Evolutionary conservation across 2,888 invertebrate genomes (phyloP), one percentile per base, ranked within the genome.

Genomic region (Spatulosminthurus flaviceps): DNA sequence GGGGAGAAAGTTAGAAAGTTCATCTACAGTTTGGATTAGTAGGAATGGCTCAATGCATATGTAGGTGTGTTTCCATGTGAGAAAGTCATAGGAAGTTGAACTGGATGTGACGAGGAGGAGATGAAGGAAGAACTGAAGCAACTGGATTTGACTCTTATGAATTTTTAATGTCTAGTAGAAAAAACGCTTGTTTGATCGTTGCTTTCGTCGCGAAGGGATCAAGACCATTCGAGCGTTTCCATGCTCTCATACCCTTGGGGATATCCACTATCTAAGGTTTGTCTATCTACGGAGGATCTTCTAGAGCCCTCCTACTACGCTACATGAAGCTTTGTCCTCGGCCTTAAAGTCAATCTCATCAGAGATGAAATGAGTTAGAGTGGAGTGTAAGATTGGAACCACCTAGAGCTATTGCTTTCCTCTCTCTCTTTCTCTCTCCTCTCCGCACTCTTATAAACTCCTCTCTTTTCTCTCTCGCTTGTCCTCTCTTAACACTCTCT

Each of bases 111-210:
- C 19, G 51, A 51, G 51, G 16, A 11, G 51, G 16, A 51, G 9
- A 19, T 2, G 5, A 2, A 11, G 16, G 51, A 11, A 51, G 2
- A 2, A 51, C 19, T 11, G 51, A 51, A 51, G 51, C 51, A 51
- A n/a, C 69, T 34, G 69, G 69, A 69, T 69, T 69, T 69, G 69
- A 69, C 69, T 69, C 69, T 69, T 69, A 69, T 69, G 69, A 69
- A 69, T 69, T 69, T 69, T 69, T 69, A 69, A 69, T 69, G 69
- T 69, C 19, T 29, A 69, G 69, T 69, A n/a, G n/a, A n/a, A n/a
- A 69, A 69, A 69, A 69, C 69, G 69, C 69, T n/a, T 69, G 69
- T 69, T 69, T 69, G 69, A 69, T 69, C 22, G 29, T 29, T 69
- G 9, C 28, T 69, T 29, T n/a, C n/a, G n/a, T n/a, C n/a, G 34